Evolutionary conservation across 2,113 vertebrate species (phyloP), one percentile per base, ranked within the genome.

Genomic region (Piaya cayana): DNA sequence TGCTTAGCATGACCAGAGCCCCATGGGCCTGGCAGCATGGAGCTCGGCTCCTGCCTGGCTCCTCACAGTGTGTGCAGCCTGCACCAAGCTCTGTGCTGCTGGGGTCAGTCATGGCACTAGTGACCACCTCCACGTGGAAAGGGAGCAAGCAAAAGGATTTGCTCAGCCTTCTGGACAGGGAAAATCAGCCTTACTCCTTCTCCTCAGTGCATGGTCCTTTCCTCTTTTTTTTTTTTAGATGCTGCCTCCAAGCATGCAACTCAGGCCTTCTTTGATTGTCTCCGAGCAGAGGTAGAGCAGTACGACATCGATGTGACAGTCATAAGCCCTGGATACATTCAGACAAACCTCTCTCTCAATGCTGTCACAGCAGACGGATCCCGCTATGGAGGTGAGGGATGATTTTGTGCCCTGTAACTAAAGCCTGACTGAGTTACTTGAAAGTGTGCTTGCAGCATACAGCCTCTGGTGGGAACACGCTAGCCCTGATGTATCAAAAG

Each of bases 251-350:
- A 99, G 76, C 99, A 99, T 0, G 99, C 99, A 12, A 99, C 98
- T 52, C 99, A 99, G 97, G 99, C 99, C 12, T 99, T 99, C 96
- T 99, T 99, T 29, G 99, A 99, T 94, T 99, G 99, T 30, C 96
- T 99, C 18, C 98, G 99, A 37, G 99, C 99, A 2, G 99, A 99
- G 96, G 93, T 99, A 2, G 97, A 98, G 45, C 97, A 97, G 86
- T 96, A 98, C 2, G 95, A 97, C 45, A 98, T 99, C 1, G 89
- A 97, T 2, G 99, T 99, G 96, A 99, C 98, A 0, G 98, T 99
- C 10, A 91, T 99, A 93, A 99, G 99, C 89, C 99, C 99, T 0
- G 98, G 99, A 2, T 99, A 99, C 97, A 99, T 99, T 87, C 97
- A 97, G 59, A 99, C 99, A 43, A 99, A 98, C 89, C 98, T 99